Conservation (phyloP, 2,797 vertebrate species). For the Melanotaenia parkinsoni region DNA sequence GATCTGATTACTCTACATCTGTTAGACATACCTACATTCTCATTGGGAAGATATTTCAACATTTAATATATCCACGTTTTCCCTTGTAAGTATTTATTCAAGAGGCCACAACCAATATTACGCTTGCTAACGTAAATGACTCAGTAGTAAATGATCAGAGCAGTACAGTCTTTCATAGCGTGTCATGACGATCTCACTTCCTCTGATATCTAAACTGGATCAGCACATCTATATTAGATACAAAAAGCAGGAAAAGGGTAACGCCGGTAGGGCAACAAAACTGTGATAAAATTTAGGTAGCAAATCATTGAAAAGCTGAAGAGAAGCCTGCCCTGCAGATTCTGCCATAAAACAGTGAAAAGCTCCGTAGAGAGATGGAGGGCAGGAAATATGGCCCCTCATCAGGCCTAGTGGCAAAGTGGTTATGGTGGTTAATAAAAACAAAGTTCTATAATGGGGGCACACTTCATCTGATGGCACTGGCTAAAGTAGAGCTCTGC, state of each 20-base stretch:
- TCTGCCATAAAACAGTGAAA: constrained; percentile 63
- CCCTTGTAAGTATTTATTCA: constrained; percentile 71
- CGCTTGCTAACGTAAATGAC: constrained; percentile 73
- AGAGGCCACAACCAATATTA: constrained; percentile 70
- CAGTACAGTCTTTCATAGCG: constrained; percentile 65
- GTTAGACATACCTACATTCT: constrained; percentile 37
- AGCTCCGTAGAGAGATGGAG: constrained; percentile 59
- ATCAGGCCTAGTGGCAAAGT: constrained; percentile 68
- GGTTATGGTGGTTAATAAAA: constrained; percentile 76
- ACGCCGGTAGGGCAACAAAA: constrained; percentile 22
- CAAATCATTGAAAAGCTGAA: constrained; percentile 61
- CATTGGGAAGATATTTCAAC: constrained; percentile 54
- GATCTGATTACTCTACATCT: constrained; percentile 48
- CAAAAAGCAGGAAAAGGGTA: constrained; percentile 49
- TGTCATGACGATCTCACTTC: constrained; percentile 64
- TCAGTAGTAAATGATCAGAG: constrained; percentile 69
- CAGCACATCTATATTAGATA: constrained; percentile 68
- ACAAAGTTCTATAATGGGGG: constrained; percentile 69
- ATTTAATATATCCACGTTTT: constrained; percentile 67
- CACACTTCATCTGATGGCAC: constrained; percentile 72
- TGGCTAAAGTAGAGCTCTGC: constrained; percentile 66
- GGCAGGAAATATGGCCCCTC: constrained; percentile 64
- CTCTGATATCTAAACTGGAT: constrained; percentile 71
- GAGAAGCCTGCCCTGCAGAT: constrained; percentile 46
- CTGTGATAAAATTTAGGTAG: constrained; percentile 45